A percentile compares a stretch with the other conserved stretches of the same genome.
phyloP scores from a whole-genome alignment of 2,113 vertebrate genomes.

The Cyprinodon tularosa region DNA sequence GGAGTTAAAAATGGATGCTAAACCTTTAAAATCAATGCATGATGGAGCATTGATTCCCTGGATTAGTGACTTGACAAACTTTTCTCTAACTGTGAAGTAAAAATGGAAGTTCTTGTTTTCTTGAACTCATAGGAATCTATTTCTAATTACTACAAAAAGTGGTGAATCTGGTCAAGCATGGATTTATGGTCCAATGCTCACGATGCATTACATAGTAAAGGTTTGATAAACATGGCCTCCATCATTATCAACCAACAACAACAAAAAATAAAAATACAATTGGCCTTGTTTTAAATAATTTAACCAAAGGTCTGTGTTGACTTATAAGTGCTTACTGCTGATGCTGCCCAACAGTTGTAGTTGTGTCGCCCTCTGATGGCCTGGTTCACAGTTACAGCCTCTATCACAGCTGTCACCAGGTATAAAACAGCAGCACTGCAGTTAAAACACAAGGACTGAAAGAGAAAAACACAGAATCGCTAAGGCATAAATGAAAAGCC shows the following conservation, averaged over 20 bases:
- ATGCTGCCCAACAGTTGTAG: conserved; percentile 92
- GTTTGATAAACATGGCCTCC: too few species aligned
- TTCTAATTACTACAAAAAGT: too few species aligned
- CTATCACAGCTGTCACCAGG: conserved; percentile 85
- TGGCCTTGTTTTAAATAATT: not conserved
- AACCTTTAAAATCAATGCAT: too few species aligned
- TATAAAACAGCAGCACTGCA: conserved; percentile 86
- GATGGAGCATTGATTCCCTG: not conserved
- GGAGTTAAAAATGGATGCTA: too few species aligned
- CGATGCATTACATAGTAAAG: too few species aligned
- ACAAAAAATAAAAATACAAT: not conserved
- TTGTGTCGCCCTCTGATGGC: conserved; percentile 84
- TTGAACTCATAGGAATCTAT: too few species aligned
- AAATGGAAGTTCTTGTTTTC: too few species aligned
- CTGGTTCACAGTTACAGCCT: conserved; percentile 79
- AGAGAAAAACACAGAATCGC: conserved; percentile 12
- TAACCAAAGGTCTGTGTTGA: not conserved
- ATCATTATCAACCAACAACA: not conserved
- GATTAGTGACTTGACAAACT: not conserved
- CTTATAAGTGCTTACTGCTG: conserved; percentile 81
- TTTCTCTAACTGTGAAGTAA: too few species aligned
- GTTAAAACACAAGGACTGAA: conserved; percentile 88
- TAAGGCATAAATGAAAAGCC: not conserved
- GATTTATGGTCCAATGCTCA: too few species aligned
- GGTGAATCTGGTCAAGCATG: not conserved